Evolutionary conservation across 1,140 invertebrate genomes (phyloP).

Genomic region (Bradysia coprophila): DNA sequence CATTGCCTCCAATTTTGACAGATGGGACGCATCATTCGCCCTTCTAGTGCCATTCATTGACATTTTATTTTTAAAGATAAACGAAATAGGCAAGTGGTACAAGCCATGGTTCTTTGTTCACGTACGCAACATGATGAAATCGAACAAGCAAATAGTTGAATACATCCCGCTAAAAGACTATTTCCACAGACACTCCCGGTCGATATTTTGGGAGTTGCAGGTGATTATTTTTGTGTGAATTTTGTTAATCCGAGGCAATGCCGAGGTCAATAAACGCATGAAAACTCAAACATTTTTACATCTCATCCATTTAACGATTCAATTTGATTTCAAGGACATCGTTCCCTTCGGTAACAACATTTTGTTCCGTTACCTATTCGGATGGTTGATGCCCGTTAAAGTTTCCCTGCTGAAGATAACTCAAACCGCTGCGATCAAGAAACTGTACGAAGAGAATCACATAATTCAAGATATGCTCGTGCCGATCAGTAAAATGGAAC

Average conservation of each 20-base stretch:
- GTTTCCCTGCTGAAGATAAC: slow-evolving; percentile 67
- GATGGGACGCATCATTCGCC: too few relatives aligned
- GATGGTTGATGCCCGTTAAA: slow-evolving; percentile 70
- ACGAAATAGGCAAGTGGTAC: slow-evolving; percentile 56
- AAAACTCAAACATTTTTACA: too few relatives aligned
- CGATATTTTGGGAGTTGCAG: slow-evolving; percentile 69
- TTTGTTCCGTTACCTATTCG: slow-evolving; percentile 52
- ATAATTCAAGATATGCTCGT: slow-evolving; percentile 76
- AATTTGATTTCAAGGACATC: slow-evolving; percentile 59
- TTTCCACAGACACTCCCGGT: slow-evolving; percentile 62
- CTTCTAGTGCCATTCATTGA: too few relatives aligned
- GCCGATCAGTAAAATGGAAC: slow-evolving; percentile 39
- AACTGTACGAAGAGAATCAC: slow-evolving; percentile 59
- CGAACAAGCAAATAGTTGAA: slow-evolving; percentile 29
- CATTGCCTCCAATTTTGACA: too few relatives aligned
- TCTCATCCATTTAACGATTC: too few relatives aligned
- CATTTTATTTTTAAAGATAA: too few relatives aligned
- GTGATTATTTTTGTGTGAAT: slow-evolving; percentile 22
- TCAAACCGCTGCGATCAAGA: slow-evolving; percentile 49
- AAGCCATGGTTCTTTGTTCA: slow-evolving; percentile 76
- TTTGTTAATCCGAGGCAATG: slow-evolving; percentile 1
- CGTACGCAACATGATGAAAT: slow-evolving; percentile 32
- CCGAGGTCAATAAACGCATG: too few relatives aligned
- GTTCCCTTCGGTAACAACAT: slow-evolving; percentile 69
- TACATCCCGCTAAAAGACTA: slow-evolving; percentile 66